A percentile compares a stretch with the other conserved stretches of the same genome.
phyloP scores from a whole-genome alignment of 2,888 invertebrate species.

The Neoaliturus tenellus region DNA sequence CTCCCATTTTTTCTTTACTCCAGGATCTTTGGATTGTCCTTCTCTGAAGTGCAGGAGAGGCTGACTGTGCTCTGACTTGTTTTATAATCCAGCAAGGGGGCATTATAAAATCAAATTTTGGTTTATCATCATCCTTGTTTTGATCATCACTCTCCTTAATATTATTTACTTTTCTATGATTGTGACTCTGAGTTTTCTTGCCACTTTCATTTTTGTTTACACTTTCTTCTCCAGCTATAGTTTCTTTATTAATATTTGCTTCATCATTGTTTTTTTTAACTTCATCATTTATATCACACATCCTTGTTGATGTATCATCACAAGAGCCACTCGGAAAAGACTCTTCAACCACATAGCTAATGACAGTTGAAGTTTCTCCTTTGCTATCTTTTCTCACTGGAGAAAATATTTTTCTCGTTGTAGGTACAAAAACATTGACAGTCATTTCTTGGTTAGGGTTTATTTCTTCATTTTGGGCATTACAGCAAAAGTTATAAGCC shows the following conservation, averaged over 20 bases:
- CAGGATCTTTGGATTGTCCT: conserved; percentile 50
- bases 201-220: not conserved
- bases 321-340: not conserved
- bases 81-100: conserved; percentile 63
- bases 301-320: not conserved
- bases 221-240: not conserved
- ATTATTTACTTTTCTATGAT: conserved; percentile 64
- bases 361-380: conserved; percentile 75
- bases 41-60: conserved; percentile 65
- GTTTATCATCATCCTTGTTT: conserved; percentile 54
- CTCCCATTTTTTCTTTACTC: conserved; percentile 30
- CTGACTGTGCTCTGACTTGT: conserved; percentile 64
- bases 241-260: not conserved
- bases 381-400: conserved; percentile 80
- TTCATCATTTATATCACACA: not conserved
- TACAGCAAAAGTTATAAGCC: conserved; percentile 41
- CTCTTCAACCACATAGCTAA: conserved; percentile 72
- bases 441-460: conserved; percentile 64
- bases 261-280: conserved; percentile 39
- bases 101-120: conserved; percentile 51
- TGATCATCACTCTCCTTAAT: conserved; percentile 22
- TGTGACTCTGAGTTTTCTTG: conserved; percentile 65
- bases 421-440: conserved; percentile 84
- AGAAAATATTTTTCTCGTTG: conserved; percentile 87
- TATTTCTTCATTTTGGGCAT: conserved; percentile 29